These are phyloP conservation scores for Diadema setosum DNA, from an alignment of 35 echinoderm and acorn worm species.

Conservation along the genomic window DNA sequence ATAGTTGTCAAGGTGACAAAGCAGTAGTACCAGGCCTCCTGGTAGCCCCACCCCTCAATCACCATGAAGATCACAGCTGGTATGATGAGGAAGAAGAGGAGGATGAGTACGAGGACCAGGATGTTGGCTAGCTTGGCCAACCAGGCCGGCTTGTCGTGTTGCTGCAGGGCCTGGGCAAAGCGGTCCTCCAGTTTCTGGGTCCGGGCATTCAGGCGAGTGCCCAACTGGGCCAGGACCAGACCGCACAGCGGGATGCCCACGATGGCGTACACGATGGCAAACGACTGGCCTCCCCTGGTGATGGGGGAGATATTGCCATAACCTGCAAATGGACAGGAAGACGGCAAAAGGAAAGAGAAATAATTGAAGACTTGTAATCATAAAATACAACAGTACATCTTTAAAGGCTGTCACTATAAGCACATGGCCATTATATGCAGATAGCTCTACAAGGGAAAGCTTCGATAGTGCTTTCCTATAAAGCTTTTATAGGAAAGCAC, in stretches of 20 bases:
- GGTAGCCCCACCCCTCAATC: slow-evolving; percentile 68
- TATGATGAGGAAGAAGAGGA: slow-evolving; percentile 57
- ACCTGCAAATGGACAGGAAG: slow-evolving; percentile 32
- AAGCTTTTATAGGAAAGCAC: too few species aligned
- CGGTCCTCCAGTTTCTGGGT: slow-evolving; percentile 26
- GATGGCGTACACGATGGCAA: slow-evolving; percentile 83
- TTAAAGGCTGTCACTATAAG: too few species aligned
- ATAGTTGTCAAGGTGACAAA: slow-evolving; percentile 91
- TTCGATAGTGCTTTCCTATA: too few species aligned
- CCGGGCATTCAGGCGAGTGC: slow-evolving; percentile 27
- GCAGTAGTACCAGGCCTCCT: slow-evolving; percentile 69
- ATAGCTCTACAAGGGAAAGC: too few species aligned
- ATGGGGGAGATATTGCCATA: slow-evolving; percentile 91
- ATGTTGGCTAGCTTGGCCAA: background rate
- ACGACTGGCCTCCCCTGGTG: slow-evolving; percentile 46
- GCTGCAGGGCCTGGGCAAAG: background rate
- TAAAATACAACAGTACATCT: too few species aligned
- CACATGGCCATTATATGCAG: too few species aligned
- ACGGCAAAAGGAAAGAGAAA: background rate
- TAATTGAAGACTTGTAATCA: too few species aligned
- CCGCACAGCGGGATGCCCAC: slow-evolving; percentile 93
- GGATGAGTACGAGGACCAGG: background rate
- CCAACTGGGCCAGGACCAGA: slow-evolving; percentile 68
- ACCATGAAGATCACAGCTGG: slow-evolving; percentile 65
- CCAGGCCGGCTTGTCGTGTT: background rate